Evolutionary conservation across 2,888 invertebrate genomes (phyloP).

Genomic region (Drosophila neotestacea): DNA sequence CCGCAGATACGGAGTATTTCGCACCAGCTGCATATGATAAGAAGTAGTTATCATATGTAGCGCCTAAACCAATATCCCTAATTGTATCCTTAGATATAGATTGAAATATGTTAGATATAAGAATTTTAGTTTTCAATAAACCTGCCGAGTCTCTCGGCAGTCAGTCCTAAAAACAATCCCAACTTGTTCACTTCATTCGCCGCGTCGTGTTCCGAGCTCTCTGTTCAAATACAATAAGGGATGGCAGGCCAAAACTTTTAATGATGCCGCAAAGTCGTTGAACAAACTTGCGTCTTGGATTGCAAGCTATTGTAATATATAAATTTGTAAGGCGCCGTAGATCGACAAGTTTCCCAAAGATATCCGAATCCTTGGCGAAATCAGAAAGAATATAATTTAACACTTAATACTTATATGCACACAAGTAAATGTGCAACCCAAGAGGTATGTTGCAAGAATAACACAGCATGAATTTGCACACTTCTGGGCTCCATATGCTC

Average conservation of each 20-base stretch:
- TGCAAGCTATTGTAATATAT: slow-evolving; percentile 7
- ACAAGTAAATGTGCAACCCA: not conserved
- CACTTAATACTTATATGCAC: not conserved
- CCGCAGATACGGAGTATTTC: too few species aligned
- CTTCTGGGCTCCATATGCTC: not conserved
- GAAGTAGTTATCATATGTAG: too few species aligned
- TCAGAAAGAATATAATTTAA: not conserved
- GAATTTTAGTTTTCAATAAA: too few species aligned
- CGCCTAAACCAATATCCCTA: too few species aligned
- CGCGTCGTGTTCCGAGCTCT: too few species aligned
- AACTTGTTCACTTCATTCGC: too few species aligned
- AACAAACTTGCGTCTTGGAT: slow-evolving; percentile 44
- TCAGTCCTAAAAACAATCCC: too few species aligned
- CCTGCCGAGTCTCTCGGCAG: too few species aligned
- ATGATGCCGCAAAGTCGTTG: slow-evolving; percentile 73
- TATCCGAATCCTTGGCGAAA: not conserved
- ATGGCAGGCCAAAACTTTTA: slow-evolving; percentile 67
- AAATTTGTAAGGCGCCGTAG: slow-evolving; percentile 24
- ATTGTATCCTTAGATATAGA: too few species aligned
- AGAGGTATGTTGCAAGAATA: not conserved
- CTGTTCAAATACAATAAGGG: slow-evolving; percentile 52
- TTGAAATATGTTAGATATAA: too few species aligned
- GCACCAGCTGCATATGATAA: too few species aligned
- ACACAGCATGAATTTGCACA: not conserved
- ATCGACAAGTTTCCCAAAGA: not conserved